Evolutionary conservation across 2,113 vertebrate genomes (phyloP).

Genomic region (Prinia subflava): DNA sequence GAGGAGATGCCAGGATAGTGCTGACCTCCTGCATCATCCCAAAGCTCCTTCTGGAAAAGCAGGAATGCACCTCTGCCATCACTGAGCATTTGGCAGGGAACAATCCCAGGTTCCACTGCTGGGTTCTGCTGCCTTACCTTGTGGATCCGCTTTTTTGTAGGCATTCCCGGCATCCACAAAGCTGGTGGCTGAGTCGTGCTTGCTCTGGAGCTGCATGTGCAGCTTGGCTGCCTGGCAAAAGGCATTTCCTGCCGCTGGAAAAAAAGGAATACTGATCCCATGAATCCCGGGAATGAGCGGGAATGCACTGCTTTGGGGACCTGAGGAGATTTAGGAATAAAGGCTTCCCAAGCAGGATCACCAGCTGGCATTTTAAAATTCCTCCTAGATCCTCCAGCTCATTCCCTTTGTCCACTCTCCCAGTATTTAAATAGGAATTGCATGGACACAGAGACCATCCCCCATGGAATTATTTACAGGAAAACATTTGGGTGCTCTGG

Average conservation of each 20-base stretch:
- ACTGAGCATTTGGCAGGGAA: background rate
- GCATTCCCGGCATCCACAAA: slow-evolving; percentile 96
- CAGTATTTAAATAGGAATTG: background rate
- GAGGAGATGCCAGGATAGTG: background rate
- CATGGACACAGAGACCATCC: background rate
- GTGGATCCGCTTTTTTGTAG: slow-evolving; percentile 94
- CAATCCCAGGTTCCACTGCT: background rate
- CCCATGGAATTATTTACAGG: background rate
- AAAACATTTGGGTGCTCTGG: rapidly evolving
- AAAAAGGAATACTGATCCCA: background rate
- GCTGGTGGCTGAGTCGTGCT: slow-evolving; percentile 93
- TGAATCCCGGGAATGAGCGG: background rate
- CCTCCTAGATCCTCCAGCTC: background rate
- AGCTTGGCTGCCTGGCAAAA: slow-evolving; percentile 95
- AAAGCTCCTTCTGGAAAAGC: background rate
- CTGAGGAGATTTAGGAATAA: background rate
- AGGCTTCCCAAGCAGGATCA: background rate
- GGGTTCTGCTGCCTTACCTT: slow-evolving; percentile 71
- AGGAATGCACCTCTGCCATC: background rate
- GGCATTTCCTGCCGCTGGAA: slow-evolving; percentile 87
- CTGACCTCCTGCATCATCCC: background rate
- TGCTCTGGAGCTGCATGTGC: slow-evolving; percentile 98
- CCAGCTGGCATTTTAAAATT: background rate
- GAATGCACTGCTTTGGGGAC: rapidly evolving
- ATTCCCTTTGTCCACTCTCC: background rate